Percentiles rank a stretch among this genome's conserved stretches.
phyloP scores from a whole-genome alignment of 2,888 invertebrate genomes.

The Yponomeuta evonymella region DNA sequence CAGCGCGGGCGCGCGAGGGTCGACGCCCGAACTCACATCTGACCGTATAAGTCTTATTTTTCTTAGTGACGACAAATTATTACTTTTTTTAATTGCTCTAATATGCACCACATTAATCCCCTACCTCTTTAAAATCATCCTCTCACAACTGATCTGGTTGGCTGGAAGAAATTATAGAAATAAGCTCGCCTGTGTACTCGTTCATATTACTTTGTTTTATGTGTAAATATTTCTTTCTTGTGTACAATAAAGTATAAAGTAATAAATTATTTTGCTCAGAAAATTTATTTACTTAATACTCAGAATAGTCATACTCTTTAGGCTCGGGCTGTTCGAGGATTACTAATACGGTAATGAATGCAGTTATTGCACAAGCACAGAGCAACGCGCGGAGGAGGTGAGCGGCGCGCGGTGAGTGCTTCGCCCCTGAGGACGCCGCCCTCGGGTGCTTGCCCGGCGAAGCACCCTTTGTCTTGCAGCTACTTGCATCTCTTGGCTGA shows the following conservation, averaged over 20 bases:
- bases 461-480: conserved; percentile 51
- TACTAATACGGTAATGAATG: neutral
- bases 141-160: no score
- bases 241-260: no score
- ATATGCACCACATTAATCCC: no score
- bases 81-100: no score
- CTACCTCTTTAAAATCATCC: no score
- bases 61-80: neutral
- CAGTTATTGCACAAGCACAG: neutral
- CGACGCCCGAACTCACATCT: neutral
- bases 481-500: conserved; percentile 24
- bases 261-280: neutral
- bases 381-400: neutral
- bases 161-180: no score
- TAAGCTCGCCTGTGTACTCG: no score
- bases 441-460: conserved; percentile 51
- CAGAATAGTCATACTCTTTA: neutral
- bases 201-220: no score
- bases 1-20: conserved; percentile 19
- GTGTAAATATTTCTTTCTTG: no score
- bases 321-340: neutral
- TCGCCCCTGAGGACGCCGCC: conserved; percentile 52
- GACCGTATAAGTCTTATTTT: neutral
- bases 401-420: conserved; percentile 41
- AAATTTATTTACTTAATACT: neutral